Base-by-base conservation (phyloP, 2,888 invertebrate species). In the Orthosia cruda region DNA sequence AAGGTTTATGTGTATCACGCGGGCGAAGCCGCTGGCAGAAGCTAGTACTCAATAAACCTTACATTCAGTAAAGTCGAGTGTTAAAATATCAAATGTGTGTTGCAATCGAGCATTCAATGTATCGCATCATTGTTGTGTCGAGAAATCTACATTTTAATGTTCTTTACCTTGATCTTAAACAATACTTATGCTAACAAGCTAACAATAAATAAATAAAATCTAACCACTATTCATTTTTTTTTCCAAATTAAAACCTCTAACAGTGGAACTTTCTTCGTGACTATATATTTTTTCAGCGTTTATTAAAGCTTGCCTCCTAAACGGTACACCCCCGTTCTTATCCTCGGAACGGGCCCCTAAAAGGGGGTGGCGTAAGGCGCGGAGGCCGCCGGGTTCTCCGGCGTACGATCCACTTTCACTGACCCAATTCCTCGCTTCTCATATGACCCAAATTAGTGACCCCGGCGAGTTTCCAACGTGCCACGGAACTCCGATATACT, bases 391-490 rank as follows among this genome's bases (percentile, higher is more conserved):
- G 58, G 71, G 74, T 59, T 72, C 71, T 49, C 71, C 75, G 65
- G 80, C 75, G 64, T 80, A 68, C 81, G 83, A 79, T 80, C 87
- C 76, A 86, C 82, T 87, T 87, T 82, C 80, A 83, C 49, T 90
- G 91, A 91, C 91, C 91, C 67, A 89, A 84, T 89, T 91, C 80
- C 62, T 52, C 63, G 47, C 67, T 57, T 77, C 83, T 85, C 83
- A 76, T 83, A 77, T 86, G 86, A 80, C 75, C 84, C 64, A 80
- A 86, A 89, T 90, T 82, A 81, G 80, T 84, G 87, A 87, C 85
- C 83, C 73, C 67, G 74, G 59, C 59, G 73, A 69, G 58, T 69
- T 74, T 72, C 54, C 64, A 71, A 71, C 70, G 68, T 65, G 55
- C 16, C 50, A 54, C 50, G 61, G 54, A 47, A 20, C 71, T 74